Evolutionary conservation across 2,888 invertebrate species (phyloP), one percentile per base, ranked within the genome.

Genomic region (Platycheirus albimanus): DNA sequence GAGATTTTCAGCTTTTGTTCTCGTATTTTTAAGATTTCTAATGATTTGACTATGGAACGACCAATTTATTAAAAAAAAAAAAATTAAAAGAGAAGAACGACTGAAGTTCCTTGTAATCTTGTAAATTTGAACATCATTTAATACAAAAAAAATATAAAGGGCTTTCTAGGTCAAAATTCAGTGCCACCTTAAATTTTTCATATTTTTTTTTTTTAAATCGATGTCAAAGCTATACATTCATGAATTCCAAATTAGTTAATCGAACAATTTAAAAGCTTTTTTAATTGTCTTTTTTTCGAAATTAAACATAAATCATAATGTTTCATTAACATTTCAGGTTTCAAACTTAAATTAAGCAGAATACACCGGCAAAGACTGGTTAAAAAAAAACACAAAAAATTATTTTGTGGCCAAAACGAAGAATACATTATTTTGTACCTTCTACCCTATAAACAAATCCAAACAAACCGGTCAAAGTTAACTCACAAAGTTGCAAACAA

Each of bases 391-490:
- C 30, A 33, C 38, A 38, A 13, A 41, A 10, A 56, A 2, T 45
- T n/a, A n/a, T n/a, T n/a, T n/a, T n/a, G n/a, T n/a, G n/a, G n/a
- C n/a, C n/a, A n/a, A n/a, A n/a, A n/a, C n/a, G n/a, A n/a, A n/a
- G n/a, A n/a, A n/a, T n/a, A n/a, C n/a, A n/a, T n/a, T n/a, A n/a
- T n/a, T n/a, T n/a, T n/a, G n/a, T n/a, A n/a, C n/a, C n/a, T n/a
- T n/a, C n/a, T n/a, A 4, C n/a, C 15, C 5, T 13, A 5, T 13
- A 5, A 13, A 41, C 38, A 3, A 36, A 61, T 6, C 30, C 43
- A 30, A 58, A 43, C 58, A 61, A 61, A 61, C 61, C 45, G 30
- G 43, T 45, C 61, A 38, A 19, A 41, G n/a, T n/a, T n/a, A n/a
- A n/a, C n/a, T n/a, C n/a, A 24, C 38, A 56, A 24, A 58, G 15